Percentiles rank a stretch among this genome's conserved stretches.
Evolutionary conservation across 2,888 invertebrate species (phyloP).

Genomic region (Athripsodes cinereus): DNA sequence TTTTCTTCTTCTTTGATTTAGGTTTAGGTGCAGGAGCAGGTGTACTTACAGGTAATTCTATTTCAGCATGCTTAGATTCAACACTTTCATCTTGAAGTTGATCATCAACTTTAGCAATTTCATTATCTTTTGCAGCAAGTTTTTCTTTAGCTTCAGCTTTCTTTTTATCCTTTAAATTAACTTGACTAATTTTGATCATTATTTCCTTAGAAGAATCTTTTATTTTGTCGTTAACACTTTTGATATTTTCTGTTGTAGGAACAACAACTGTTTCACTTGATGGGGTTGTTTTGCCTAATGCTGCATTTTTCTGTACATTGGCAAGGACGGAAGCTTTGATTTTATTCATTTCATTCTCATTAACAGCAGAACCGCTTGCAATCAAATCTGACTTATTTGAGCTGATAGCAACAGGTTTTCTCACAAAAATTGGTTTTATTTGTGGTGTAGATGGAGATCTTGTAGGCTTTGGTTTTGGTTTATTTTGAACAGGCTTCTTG

Average conservation of each 20-base stretch:
- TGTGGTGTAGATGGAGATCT: conserved; percentile 28
- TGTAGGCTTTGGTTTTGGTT: conserved; percentile 27
- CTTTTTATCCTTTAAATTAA: conserved; percentile 21
- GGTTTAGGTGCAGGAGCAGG: conserved; percentile 47
- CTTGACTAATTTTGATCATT: conserved; percentile 24
- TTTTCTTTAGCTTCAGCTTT: conserved; percentile 6
- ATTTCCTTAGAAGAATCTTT: conserved; percentile 11
- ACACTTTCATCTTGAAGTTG: conserved; percentile 36
- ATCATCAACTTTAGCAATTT: not conserved
- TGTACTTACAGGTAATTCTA: conserved; percentile 46
- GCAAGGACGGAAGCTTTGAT: conserved; percentile 56
- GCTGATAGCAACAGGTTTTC: conserved; percentile 34
- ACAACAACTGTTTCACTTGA: not conserved
- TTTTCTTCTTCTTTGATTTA: conserved; percentile 46
- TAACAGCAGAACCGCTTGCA: conserved; percentile 45
- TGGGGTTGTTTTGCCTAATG: conserved; percentile 32
- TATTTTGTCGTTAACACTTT: not conserved
- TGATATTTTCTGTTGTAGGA: not conserved
- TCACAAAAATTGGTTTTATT: conserved; percentile 35
- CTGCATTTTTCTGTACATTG: conserved; percentile 45
- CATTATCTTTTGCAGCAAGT: not conserved
- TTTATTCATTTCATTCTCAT: conserved; percentile 52
- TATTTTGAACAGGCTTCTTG: conserved; percentile 27
- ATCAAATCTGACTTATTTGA: conserved; percentile 46
- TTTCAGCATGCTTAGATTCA: conserved; percentile 47